Evolutionary conservation across 2,888 invertebrate species (phyloP).

Genomic region (Leucoma salicis): DNA sequence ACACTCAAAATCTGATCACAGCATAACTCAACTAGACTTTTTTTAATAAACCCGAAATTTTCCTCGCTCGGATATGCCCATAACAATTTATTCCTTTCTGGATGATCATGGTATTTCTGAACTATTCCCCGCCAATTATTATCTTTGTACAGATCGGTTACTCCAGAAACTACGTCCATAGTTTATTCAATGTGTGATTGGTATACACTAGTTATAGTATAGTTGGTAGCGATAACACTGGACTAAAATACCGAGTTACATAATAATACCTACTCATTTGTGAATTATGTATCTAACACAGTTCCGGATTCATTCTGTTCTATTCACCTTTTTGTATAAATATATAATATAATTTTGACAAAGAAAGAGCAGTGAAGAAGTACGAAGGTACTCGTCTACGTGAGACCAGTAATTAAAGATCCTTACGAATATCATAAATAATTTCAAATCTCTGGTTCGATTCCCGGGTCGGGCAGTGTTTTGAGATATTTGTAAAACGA

Average conservation of each 20-base stretch:
- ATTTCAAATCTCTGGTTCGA: too few relatives aligned
- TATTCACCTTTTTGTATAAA: too few relatives aligned
- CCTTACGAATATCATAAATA: too few relatives aligned
- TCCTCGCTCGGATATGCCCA: conserved; percentile 89
- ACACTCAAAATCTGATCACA: conserved; percentile 84
- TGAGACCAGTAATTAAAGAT: too few relatives aligned
- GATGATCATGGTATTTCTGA: conserved; percentile 69
- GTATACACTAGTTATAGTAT: conserved; percentile 1
- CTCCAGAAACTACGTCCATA: conserved; percentile 63
- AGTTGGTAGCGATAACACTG: conserved; percentile 46
- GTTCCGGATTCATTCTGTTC: conserved; percentile 32
- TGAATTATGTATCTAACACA: conserved; percentile 23
- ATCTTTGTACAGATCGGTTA: conserved; percentile 62
- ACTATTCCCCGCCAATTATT: conserved; percentile 75
- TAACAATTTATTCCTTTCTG: conserved; percentile 80
- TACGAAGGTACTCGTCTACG: too few relatives aligned
- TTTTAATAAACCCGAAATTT: conserved; percentile 83
- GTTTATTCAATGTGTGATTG: conserved; percentile 22
- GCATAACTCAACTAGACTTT: conserved; percentile 59
- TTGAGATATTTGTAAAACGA: too few relatives aligned
- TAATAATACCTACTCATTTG: conserved; percentile 29
- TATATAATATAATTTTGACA: neutral
- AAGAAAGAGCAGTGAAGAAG: neutral
- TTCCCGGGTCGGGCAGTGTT: too few relatives aligned
- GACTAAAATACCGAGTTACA: conserved; percentile 26